Conservation (phyloP, 2,888 invertebrate genomes). For the Plagiodera versicolora region DNA sequence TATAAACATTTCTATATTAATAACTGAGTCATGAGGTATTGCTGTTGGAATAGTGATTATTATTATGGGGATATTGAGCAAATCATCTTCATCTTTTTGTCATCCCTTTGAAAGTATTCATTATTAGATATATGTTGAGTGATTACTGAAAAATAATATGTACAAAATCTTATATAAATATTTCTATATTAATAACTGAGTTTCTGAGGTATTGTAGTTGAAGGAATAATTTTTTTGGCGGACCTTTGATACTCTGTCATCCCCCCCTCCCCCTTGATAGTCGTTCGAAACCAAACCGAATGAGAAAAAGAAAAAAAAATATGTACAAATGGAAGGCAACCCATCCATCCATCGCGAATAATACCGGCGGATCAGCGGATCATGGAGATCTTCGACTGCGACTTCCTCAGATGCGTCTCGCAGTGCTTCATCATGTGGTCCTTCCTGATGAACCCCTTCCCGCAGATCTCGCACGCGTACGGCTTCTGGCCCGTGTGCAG, state of each 20-base stretch:
- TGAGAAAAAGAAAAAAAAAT: constrained; percentile 40
- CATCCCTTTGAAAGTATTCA: too few species aligned
- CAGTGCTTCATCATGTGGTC: constrained; percentile 90
- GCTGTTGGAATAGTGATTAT: constrained; percentile 53
- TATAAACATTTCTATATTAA: constrained; percentile 50
- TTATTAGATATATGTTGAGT: too few species aligned
- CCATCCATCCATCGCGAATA: constrained; percentile 39
- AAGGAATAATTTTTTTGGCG: constrained; percentile 49
- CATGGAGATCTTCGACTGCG: constrained; percentile 40
- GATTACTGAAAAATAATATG: too few species aligned
- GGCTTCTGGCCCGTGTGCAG: constrained; percentile 86
- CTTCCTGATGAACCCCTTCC: constrained; percentile 86
- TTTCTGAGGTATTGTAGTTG: constrained; percentile 57
- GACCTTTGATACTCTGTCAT: constrained; percentile 40
- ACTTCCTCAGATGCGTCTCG: constrained; percentile 75
- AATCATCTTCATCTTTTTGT: too few species aligned
- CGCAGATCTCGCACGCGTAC: constrained; percentile 77
- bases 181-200: constrained; percentile 54
- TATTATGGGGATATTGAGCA: constrained; percentile 46
- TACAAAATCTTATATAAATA: constrained; percentile 52
- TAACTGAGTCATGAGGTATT: constrained; percentile 58
- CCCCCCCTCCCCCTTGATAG: constrained; percentile 35
- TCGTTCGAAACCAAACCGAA: constrained; percentile 32
- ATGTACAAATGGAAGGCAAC: constrained; percentile 44
- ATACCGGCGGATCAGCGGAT: constrained; percentile 36